Conservation (phyloP, 2,113 vertebrate species). For the Fulica atra region DNA sequence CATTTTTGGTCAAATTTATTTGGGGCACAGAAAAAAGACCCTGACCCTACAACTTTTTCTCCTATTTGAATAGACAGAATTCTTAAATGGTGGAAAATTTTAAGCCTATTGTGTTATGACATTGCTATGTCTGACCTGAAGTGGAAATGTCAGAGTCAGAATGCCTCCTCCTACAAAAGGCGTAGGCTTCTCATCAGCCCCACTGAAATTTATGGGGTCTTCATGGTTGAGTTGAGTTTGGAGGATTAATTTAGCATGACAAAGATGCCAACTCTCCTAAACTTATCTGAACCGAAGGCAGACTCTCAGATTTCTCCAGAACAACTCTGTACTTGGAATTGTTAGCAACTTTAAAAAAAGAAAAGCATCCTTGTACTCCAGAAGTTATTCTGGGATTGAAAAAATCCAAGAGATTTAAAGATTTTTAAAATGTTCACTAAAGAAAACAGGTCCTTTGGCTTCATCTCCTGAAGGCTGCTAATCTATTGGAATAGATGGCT, state of each 20-base stretch:
- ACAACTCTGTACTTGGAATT: not conserved
- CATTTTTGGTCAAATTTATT: not conserved
- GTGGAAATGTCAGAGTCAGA: not conserved
- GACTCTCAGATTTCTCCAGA: not conserved
- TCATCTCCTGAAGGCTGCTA: not conserved
- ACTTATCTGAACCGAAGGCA: not conserved
- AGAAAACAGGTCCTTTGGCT: not conserved
- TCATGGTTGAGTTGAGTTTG: not conserved
- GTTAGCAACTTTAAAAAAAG: not conserved
- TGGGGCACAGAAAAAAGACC: not conserved
- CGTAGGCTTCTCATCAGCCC: not conserved
- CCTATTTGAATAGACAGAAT: not conserved
- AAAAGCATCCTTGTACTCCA: not conserved
- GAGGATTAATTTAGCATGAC: not conserved
- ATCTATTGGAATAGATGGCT: not conserved
- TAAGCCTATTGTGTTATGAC: not conserved
- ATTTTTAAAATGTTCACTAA: not conserved
- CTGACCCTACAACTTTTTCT: not conserved
- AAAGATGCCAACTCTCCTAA: not conserved
- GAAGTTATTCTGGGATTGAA: not conserved
- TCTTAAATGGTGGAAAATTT: not conserved
- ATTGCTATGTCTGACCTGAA: not conserved
- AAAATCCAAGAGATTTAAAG: not conserved
- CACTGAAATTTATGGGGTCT: slow-evolving; percentile 7
- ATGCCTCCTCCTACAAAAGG: not conserved